Conservation (phyloP, 1,140 invertebrate species). For the Plutomurus gul region DNA sequence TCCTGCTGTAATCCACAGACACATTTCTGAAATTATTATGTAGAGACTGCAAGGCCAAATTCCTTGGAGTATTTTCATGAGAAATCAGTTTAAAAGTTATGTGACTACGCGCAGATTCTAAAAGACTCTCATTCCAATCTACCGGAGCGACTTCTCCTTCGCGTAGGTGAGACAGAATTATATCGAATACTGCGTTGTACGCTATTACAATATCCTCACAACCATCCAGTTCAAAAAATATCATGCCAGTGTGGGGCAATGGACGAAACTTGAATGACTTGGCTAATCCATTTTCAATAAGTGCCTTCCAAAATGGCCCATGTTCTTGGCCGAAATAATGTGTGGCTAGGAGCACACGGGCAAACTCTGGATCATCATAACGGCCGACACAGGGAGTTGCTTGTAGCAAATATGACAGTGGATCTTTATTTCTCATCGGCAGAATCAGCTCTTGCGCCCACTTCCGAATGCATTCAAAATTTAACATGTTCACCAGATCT, state of each 20-base stretch:
- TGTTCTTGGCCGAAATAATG: background rate
- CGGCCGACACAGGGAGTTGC: background rate
- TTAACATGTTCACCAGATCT: background rate
- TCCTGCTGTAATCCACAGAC: background rate
- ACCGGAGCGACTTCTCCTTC: background rate
- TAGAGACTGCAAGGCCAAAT: background rate
- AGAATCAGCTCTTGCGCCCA: constrained; percentile 7
- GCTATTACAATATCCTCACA: background rate
- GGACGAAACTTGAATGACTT: background rate
- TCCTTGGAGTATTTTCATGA: background rate
- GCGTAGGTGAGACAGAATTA: background rate
- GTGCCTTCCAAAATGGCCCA: background rate
- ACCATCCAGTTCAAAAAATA: background rate
- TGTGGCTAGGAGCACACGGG: background rate
- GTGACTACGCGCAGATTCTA: background rate
- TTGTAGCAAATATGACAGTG: background rate
- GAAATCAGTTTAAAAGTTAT: background rate
- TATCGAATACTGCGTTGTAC: background rate
- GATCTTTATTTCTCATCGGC: background rate
- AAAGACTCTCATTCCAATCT: background rate
- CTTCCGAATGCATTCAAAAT: background rate
- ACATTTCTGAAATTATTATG: background rate
- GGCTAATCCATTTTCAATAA: background rate
- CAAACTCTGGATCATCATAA: background rate
- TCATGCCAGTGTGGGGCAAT: background rate